Percentiles rank a stretch among this genome's conserved stretches.
Conservation (phyloP, 2,113 vertebrate species). For the Psammodynastes pulverulentus region DNA sequence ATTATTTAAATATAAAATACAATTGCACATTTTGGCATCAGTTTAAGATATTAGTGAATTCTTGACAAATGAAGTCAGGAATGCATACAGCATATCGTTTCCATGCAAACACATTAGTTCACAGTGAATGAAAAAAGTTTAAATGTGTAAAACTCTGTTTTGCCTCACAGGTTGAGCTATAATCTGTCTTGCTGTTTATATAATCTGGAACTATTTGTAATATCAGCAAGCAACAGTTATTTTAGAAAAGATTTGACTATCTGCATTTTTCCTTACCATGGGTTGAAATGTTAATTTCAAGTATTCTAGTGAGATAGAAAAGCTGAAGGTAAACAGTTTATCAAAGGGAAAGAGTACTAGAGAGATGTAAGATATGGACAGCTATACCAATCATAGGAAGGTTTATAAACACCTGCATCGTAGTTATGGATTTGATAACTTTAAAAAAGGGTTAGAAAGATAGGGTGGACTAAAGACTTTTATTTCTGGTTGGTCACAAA, state of each 20-base stretch:
- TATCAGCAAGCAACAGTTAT: not conserved
- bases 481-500: not conserved
- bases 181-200: not conserved
- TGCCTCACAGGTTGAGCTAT: not conserved
- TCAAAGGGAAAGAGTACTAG: not conserved
- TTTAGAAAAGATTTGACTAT: not conserved
- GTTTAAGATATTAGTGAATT: not conserved
- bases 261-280: not conserved
- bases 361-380: not conserved
- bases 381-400: not conserved
- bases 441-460: not conserved
- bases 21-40: not conserved
- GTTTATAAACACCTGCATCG: not conserved
- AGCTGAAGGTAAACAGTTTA: not conserved
- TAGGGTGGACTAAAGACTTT: not conserved
- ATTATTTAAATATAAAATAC: slow-evolving; percentile 30
- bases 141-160: not conserved
- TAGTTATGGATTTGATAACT: not conserved
- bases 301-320: not conserved
- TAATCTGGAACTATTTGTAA: not conserved
- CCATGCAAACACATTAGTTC: not conserved
- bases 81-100: not conserved
- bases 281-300: not conserved
- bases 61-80: not conserved
- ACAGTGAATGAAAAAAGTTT: slow-evolving; percentile 15